phyloP scores from a whole-genome alignment of 2,797 vertebrate species.

The Alauda arvensis region DNA sequence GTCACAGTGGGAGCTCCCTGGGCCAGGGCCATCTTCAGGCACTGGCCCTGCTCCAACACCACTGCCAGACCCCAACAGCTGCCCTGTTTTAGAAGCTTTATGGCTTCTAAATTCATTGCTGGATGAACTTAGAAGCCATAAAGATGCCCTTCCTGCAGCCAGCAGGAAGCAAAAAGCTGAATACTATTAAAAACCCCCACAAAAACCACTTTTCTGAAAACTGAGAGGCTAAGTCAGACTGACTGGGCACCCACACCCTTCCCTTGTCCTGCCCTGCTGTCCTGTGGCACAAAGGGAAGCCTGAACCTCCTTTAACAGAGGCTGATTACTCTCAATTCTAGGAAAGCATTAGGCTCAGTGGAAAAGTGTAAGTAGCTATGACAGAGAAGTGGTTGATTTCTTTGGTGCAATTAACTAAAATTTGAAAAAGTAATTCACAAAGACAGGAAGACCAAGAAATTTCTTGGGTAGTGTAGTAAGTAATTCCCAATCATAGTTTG shows the following conservation, averaged over 20 bases:
- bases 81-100: too few species aligned
- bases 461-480: background rate
- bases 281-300: background rate
- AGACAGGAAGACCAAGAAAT: background rate
- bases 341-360: background rate
- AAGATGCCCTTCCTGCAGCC: too few species aligned
- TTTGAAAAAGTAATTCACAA: background rate
- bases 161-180: background rate
- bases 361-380: background rate
- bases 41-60: too few species aligned
- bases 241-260: background rate
- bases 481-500: background rate
- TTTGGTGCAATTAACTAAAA: background rate
- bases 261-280: accelerated
- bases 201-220: background rate
- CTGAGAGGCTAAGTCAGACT: background rate
- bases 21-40: background rate
- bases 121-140: too few species aligned
- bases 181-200: background rate
- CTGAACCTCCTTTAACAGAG: background rate
- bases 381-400: background rate
- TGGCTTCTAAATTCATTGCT: background rate
- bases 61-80: background rate
- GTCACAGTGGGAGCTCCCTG: background rate
- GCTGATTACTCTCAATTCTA: background rate